A percentile compares a stretch with the other conserved stretches of the same genome.
Evolutionary conservation across 2,113 vertebrate genomes (phyloP).

Genomic region (Oplegnathus fasciatus): DNA sequence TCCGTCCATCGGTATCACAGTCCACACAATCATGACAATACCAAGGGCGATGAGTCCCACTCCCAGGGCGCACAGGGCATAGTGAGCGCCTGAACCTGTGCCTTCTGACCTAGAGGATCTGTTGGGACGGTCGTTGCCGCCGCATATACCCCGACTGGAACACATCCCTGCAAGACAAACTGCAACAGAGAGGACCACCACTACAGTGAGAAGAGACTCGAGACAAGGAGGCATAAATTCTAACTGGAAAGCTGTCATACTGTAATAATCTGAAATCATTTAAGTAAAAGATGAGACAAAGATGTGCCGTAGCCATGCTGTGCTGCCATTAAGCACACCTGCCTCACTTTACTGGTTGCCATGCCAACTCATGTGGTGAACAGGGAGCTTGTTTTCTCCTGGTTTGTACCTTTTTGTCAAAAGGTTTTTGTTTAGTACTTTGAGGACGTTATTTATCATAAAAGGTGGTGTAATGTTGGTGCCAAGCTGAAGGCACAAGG

Average conservation of each 20-base stretch:
- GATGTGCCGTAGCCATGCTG: not conserved
- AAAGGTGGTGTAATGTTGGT: not conserved
- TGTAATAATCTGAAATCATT: not conserved
- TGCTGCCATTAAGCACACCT: not conserved
- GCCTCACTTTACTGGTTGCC: not conserved
- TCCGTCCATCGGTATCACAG: constrained; percentile 85
- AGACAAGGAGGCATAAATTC: not conserved
- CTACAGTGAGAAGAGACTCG: not conserved
- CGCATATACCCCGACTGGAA: constrained; percentile 76
- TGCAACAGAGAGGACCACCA: constrained; percentile 18
- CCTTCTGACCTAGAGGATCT: constrained; percentile 60
- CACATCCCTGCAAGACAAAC: constrained; percentile 77
- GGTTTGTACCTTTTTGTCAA: not conserved
- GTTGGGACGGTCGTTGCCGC: constrained; percentile 43
- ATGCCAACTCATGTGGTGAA: not conserved
- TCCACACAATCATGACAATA: constrained; percentile 97
- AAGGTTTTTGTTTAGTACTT: not conserved
- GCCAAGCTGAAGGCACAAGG: not conserved
- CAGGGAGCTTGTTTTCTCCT: not conserved
- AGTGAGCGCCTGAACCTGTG: constrained; percentile 88
- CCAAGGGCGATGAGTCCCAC: constrained; percentile 94
- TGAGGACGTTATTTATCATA: not conserved
- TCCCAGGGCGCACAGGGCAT: constrained; percentile 94
- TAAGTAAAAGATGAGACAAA: not conserved
- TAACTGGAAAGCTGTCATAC: not conserved